phyloP scores from a whole-genome alignment of 2,113 vertebrate genomes.

The Sakesphorus luctuosus region DNA sequence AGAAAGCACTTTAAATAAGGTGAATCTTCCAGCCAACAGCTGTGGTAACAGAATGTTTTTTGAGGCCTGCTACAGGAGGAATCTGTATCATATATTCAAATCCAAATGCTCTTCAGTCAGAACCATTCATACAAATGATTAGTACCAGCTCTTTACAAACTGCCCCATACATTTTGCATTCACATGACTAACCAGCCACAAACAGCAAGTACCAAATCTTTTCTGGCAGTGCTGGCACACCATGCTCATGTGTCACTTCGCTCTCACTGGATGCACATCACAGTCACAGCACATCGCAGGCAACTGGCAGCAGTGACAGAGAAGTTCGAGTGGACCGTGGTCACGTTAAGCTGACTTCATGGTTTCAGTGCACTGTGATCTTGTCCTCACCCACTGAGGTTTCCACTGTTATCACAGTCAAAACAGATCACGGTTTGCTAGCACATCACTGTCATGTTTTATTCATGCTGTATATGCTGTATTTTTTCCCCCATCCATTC shows the following conservation, averaged over 20 bases:
- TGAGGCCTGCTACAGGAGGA: background rate
- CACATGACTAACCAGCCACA: background rate
- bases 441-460: constrained; percentile 62
- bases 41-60: background rate
- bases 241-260: background rate
- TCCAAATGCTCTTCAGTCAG: background rate
- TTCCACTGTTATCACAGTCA: constrained; percentile 60
- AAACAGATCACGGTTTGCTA: constrained; percentile 51
- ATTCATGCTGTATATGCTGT: constrained; percentile 53
- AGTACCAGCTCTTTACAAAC: constrained; percentile 33
- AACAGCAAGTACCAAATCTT: constrained; percentile 13
- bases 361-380: constrained; percentile 36
- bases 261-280: background rate
- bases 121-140: background rate
- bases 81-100: background rate
- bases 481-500: background rate
- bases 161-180: constrained; percentile 19
- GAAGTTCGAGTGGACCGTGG: background rate
- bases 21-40: background rate
- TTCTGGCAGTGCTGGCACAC: constrained; percentile 27
- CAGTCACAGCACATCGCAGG: background rate
- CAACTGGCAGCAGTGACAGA: background rate
- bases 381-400: constrained; percentile 50
- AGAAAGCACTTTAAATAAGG: background rate
- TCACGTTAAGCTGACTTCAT: constrained; percentile 58